Percentiles rank a stretch among this genome's conserved stretches.
phyloP scores from a whole-genome alignment of 1,140 invertebrate genomes.

The Helicoverpa armigera region DNA sequence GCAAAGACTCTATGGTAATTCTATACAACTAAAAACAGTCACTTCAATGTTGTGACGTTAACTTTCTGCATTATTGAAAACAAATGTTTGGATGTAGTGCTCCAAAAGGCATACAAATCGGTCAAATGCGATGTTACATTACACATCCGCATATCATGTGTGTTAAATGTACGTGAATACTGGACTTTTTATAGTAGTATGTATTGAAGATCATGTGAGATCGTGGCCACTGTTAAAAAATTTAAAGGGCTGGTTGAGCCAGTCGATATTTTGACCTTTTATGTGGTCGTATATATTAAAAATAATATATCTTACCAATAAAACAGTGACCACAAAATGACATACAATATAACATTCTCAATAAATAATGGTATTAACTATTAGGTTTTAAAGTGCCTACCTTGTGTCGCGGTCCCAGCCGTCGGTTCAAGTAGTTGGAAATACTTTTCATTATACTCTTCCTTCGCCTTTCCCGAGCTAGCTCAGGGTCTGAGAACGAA shows the following conservation, averaged over 20 bases:
- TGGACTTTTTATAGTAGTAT: too few relatives aligned
- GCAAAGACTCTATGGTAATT: not conserved
- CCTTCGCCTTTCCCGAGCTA: conserved; percentile 87
- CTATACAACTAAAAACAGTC: conserved; percentile 9
- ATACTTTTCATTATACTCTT: conserved; percentile 95
- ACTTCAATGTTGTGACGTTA: not conserved
- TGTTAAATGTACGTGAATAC: not conserved
- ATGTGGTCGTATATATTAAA: too few relatives aligned
- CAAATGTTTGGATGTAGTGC: not conserved
- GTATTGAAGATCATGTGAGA: not conserved
- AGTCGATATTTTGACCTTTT: too few relatives aligned
- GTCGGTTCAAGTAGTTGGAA: conserved; percentile 91
- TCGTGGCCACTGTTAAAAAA: conserved; percentile 1
- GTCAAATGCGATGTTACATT: conserved; percentile 16
- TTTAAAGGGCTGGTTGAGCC: not conserved
- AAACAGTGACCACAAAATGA: not conserved
- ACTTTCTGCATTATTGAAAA: not conserved
- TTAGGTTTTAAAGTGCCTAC: conserved; percentile 60
- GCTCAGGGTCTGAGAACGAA: conserved; percentile 88
- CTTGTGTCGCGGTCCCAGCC: conserved; percentile 78
- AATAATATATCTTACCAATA: too few relatives aligned
- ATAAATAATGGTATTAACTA: not conserved
- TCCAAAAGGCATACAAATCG: not conserved
- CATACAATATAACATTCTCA: not conserved
- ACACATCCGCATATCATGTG: not conserved